Evolutionary conservation across 2,888 invertebrate species (phyloP).

Genomic region (Volucella bombylans): DNA sequence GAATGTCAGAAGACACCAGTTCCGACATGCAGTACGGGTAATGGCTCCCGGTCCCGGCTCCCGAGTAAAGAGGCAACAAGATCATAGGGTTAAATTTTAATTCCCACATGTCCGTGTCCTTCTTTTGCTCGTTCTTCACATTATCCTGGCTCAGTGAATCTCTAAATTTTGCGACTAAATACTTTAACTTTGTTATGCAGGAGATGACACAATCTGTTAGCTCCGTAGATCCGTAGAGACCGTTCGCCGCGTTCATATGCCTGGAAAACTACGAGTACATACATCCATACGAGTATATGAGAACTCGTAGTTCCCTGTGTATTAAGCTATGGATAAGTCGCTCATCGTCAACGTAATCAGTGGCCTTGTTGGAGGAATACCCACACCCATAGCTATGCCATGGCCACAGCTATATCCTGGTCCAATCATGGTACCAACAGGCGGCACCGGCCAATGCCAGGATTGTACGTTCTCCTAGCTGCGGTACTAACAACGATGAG

Average conservation of each 20-base stretch:
- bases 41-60: no score
- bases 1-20: constrained; percentile 33
- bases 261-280: constrained; percentile 12
- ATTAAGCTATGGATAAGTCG: constrained; percentile 55
- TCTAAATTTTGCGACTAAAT: constrained; percentile 73
- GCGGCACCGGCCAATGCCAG: not conserved
- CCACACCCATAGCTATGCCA: not conserved
- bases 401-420: constrained; percentile 3
- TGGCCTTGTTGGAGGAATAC: constrained; percentile 39
- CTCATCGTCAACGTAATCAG: constrained; percentile 19
- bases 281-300: not conserved
- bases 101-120: constrained; percentile 64
- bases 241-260: constrained; percentile 39
- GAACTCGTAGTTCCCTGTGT: constrained; percentile 15
- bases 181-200: constrained; percentile 73
- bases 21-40: no score
- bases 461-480: not conserved
- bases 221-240: constrained; percentile 62
- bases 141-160: constrained; percentile 68
- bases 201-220: constrained; percentile 74
- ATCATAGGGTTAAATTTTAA: constrained; percentile 60
- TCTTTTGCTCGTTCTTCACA: constrained; percentile 29
- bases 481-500: constrained; percentile 63
- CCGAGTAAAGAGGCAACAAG: not conserved
- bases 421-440: not conserved